Conservation (phyloP, 92 coral and sea anemone genomes). For the Zoanthus sansibaricus region DNA sequence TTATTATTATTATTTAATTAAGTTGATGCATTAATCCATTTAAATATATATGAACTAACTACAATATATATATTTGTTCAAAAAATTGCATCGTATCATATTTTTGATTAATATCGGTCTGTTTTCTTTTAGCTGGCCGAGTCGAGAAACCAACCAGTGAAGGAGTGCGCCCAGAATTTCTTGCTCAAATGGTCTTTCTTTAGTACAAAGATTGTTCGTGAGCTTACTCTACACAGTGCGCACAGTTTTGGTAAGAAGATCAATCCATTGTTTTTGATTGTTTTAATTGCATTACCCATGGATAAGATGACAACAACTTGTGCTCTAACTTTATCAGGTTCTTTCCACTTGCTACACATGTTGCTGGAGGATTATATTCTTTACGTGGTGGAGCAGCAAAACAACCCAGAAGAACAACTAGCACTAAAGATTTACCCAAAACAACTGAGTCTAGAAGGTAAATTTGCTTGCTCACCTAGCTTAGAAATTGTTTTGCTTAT, state of each 20-base stretch:
- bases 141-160: slow-evolving; percentile 69
- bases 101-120: background rate
- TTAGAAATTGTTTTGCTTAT: background rate
- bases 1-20: no score
- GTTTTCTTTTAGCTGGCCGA: slow-evolving; percentile 67
- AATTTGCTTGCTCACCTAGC: background rate
- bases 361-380: slow-evolving; percentile 96
- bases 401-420: slow-evolving; percentile 76
- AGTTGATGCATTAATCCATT: no score
- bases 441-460: slow-evolving; percentile 40
- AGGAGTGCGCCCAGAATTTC: slow-evolving; percentile 88
- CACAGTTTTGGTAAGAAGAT: slow-evolving; percentile 93
- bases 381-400: slow-evolving; percentile 94
- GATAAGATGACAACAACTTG: background rate
- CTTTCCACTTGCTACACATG: slow-evolving; percentile 98
- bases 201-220: slow-evolving; percentile 93
- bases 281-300: background rate
- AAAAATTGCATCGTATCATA: no score
- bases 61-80: background rate
- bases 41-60: no score
- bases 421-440: slow-evolving; percentile 44
- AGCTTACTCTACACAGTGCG: slow-evolving; percentile 95
- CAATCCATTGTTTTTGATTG: background rate
- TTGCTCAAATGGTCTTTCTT: slow-evolving; percentile 98
- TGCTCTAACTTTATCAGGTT: slow-evolving; percentile 60